These are phyloP conservation scores for Protonemura montana DNA, from an alignment of 2,888 invertebrate species.

Conservation along the genomic window DNA sequence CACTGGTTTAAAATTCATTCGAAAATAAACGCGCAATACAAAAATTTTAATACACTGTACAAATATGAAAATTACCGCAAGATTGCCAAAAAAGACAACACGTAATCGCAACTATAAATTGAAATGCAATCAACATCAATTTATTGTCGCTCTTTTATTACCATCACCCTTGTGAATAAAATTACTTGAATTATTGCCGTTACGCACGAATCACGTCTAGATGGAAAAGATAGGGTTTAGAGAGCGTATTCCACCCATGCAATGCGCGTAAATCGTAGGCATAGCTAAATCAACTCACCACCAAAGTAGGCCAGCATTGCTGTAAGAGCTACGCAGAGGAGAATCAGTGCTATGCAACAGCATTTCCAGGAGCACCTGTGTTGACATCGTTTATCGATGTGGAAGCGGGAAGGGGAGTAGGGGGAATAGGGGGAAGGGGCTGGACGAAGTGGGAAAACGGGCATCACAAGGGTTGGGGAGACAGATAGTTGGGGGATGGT, in stretches of 20 bases:
- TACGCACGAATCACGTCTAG: neutral
- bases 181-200: neutral
- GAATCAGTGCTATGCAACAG: slow-evolving; percentile 90
- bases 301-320: slow-evolving; percentile 96
- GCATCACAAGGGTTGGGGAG: slow-evolving; percentile 78
- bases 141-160: neutral
- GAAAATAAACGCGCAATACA: neutral
- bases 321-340: slow-evolving; percentile 87
- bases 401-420: slow-evolving; percentile 91
- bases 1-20: neutral
- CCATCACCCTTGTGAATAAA: neutral
- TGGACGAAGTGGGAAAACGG: slow-evolving; percentile 82
- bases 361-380: slow-evolving; percentile 97
- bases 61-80: neutral
- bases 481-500: slow-evolving; percentile 52
- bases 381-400: slow-evolving; percentile 92
- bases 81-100: neutral
- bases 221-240: neutral
- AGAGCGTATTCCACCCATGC: neutral
- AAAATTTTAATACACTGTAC: neutral
- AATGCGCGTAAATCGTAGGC: neutral
- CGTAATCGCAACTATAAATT: neutral
- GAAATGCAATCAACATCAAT: slow-evolving; percentile 7
- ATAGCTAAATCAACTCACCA: slow-evolving; percentile 70
- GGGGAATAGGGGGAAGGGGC: slow-evolving; percentile 72